Percentiles rank a stretch among this genome's conserved stretches.
Evolutionary conservation across 2,797 vertebrate genomes (phyloP).

Genomic region (Neosilurus mollespiculum): DNA sequence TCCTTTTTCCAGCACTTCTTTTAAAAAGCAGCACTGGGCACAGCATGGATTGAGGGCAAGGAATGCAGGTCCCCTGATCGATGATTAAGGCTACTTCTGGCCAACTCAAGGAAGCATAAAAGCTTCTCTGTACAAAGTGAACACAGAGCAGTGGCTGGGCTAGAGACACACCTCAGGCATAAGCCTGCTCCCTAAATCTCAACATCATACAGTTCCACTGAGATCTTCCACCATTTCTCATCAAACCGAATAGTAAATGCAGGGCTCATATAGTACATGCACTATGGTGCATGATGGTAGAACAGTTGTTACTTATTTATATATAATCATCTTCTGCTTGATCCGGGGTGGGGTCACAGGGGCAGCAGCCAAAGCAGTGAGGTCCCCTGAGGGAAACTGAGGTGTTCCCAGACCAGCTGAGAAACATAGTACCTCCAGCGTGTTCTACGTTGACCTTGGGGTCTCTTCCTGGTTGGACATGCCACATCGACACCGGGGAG

Average conservation of each 20-base stretch:
- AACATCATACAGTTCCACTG: conserved; percentile 7
- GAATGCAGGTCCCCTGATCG: conserved; percentile 7
- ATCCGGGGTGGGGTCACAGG: too few species aligned
- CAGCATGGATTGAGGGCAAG: not conserved
- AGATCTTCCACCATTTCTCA: conserved; percentile 11
- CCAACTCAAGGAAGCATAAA: not conserved
- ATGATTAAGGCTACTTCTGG: conserved; percentile 25
- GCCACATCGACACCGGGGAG: too few species aligned
- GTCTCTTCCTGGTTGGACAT: too few species aligned
- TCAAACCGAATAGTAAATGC: conserved; percentile 2
- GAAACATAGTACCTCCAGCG: too few species aligned
- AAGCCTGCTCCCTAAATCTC: not conserved
- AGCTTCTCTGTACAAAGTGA: conserved; percentile 19
- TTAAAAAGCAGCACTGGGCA: conserved; percentile 10
- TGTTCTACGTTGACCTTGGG: too few species aligned
- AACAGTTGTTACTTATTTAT: not conserved
- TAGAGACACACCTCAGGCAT: conserved; percentile 15
- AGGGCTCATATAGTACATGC: not conserved
- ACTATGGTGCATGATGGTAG: not conserved
- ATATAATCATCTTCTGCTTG: too few species aligned
- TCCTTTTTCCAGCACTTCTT: conserved; percentile 4
- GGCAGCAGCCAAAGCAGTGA: too few species aligned
- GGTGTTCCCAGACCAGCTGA: too few species aligned
- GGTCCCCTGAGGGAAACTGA: too few species aligned
- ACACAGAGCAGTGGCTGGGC: not conserved